Evolutionary conservation across 2,113 vertebrate species (phyloP).

Genomic region (Phasianus colchicus): DNA sequence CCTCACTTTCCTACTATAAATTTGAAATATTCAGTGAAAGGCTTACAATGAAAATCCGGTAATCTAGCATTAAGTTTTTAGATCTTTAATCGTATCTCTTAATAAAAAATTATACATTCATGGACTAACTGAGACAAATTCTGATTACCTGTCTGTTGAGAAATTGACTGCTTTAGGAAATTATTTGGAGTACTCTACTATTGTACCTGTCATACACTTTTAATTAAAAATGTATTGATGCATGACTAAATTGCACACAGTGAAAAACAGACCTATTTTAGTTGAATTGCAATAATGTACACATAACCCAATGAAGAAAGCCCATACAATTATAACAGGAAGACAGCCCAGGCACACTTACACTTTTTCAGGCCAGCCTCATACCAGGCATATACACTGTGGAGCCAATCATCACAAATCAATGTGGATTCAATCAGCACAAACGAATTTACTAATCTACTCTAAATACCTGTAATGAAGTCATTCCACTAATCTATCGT

Average conservation of each 20-base stretch:
- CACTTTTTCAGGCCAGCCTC: constrained; percentile 21
- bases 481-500: constrained; percentile 35
- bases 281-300: constrained; percentile 61
- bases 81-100: constrained; percentile 51
- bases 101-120: constrained; percentile 51
- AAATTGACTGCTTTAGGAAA: constrained; percentile 70
- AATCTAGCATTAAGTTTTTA: constrained; percentile 47
- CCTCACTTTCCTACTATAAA: neutral
- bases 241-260: constrained; percentile 70
- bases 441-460: constrained; percentile 57
- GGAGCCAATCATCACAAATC: constrained; percentile 61
- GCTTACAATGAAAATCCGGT: neutral
- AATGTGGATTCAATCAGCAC: constrained; percentile 51
- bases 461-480: constrained; percentile 71
- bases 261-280: constrained; percentile 75
- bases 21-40: neutral
- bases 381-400: neutral
- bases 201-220: constrained; percentile 80
- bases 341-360: neutral
- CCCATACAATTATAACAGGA: constrained; percentile 42
- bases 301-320: constrained; percentile 58
- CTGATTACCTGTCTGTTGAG: constrained; percentile 71
- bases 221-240: constrained; percentile 84
- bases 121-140: constrained; percentile 51
- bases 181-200: constrained; percentile 70